Base-by-base conservation (phyloP, 1,140 invertebrate species). In the Mylabris phalerata region DNA sequence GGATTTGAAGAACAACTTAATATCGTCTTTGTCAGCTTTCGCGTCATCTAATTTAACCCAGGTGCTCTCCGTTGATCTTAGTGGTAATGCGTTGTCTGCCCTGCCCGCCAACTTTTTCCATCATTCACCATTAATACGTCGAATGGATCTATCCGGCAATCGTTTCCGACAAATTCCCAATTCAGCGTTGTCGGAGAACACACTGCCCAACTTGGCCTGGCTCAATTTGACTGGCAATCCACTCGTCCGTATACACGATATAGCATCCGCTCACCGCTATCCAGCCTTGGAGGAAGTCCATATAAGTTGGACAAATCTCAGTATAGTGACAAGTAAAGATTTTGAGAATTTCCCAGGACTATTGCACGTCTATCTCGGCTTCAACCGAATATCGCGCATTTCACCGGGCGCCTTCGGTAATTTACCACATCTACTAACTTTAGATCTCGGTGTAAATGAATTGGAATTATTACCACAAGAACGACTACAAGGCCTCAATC, bases 261-360 rank as follows among this genome's bases (percentile, higher is more conserved):
- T 81, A 61, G 78, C 81, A 48, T 80, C 82, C 1, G 78, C 80
- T 5, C 79, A 82, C 40, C 79, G 77, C 65, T 85, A 86, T 72
- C 85, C 87, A n/a, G 73, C 82, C 9, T 77, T 94, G 0, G 83
- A 90, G 71, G 88, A 92, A 72, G 78, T 95, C 6, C 84, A 89
- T 67, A 86, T 93, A 52, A 86, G 84, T 45, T 80, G 82, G 19
- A 93, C 91, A 1, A 94, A 94, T 71, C 75, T 95, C 9, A 89
- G 83, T 2, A 86, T 93, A 48, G 80, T 95, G 3, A 92, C 90
- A 0, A 90, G 89, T 44, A 88, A 88, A 67, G 92, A 94, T 65
- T 93, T 95, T 67, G 85, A 90, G 67, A 83, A 88, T n/a, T 93
- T 93, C 65, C 86, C 89, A 3, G 82, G 83, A 0, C 75, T 95